These are phyloP conservation scores for Macrochelys suwanniensis DNA, from an alignment of 2,797 vertebrate species.

Conservation along the genomic window DNA sequence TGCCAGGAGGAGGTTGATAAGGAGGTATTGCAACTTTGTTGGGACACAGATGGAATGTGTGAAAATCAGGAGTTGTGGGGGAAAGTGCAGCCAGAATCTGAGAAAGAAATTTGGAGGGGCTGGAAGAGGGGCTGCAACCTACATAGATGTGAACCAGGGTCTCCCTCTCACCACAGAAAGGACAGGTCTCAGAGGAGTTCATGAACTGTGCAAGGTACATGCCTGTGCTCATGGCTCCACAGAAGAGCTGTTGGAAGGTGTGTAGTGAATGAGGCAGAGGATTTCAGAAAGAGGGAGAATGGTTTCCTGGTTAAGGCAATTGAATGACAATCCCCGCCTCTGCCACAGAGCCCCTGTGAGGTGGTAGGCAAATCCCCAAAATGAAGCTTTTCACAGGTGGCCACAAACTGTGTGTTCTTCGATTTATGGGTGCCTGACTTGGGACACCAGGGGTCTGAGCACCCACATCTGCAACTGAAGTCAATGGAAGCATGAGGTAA, in stretches of 20 bases:
- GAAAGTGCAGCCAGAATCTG: neutral
- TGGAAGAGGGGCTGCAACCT: neutral
- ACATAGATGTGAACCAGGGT: neutral
- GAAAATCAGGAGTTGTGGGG: too few species aligned
- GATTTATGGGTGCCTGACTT: neutral
- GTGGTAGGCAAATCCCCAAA: constrained; percentile 17
- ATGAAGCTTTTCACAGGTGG: neutral
- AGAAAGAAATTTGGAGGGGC: neutral
- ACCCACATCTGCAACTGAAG: neutral
- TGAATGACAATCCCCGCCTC: neutral
- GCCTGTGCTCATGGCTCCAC: neutral
- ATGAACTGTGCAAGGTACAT: neutral
- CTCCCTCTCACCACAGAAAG: neutral
- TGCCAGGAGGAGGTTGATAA: neutral
- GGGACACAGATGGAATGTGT: neutral
- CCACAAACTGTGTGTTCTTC: neutral
- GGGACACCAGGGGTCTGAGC: too few species aligned
- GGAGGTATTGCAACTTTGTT: neutral
- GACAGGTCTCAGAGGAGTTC: neutral
- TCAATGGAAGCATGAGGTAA: neutral
- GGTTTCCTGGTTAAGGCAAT: neutral
- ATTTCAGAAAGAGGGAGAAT: neutral
- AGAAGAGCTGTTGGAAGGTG: neutral
- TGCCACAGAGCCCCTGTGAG: neutral
- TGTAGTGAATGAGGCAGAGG: neutral